Conservation (phyloP, 2,888 invertebrate species). For the Eumerus sabulonum region DNA sequence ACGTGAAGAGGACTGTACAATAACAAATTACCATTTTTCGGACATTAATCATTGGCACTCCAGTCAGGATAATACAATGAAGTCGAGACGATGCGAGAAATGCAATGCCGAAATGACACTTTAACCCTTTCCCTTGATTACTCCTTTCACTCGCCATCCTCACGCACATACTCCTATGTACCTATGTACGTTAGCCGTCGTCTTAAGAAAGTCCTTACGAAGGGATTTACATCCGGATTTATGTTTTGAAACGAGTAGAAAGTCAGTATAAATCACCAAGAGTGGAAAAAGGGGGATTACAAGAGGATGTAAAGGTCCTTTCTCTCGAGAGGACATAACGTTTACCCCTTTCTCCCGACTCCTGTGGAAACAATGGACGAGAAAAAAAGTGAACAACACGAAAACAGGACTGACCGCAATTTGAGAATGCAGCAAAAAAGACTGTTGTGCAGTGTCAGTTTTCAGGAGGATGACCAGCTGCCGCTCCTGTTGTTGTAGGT, state of each 20-base stretch:
- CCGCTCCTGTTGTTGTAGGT: slow-evolving; percentile 40
- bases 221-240: slow-evolving; percentile 43
- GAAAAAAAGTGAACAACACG: background rate
- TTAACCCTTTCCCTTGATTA: slow-evolving; percentile 64
- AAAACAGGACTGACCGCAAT: slow-evolving; percentile 68
- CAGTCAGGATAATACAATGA: slow-evolving; percentile 38
- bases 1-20: slow-evolving; percentile 58
- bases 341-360: slow-evolving; percentile 41
- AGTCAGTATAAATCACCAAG: slow-evolving; percentile 48
- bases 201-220: slow-evolving; percentile 5
- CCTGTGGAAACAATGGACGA: background rate
- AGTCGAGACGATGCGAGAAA: slow-evolving; percentile 5
- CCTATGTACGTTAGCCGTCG: no score
- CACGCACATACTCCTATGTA: no score
- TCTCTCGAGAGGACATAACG: slow-evolving; percentile 49
- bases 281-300: slow-evolving; percentile 57
- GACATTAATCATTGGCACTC: slow-evolving; percentile 68
- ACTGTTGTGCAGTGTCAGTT: no score
- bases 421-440: slow-evolving; percentile 40
- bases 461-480: slow-evolving; percentile 49
- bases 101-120: no score
- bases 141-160: slow-evolving; percentile 34
- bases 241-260: slow-evolving; percentile 17
- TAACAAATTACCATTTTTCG: slow-evolving; percentile 69
- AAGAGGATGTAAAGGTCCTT: slow-evolving; percentile 32